Conservation (phyloP, 2,797 vertebrate genomes). For the Melanotaenia parkinsoni region DNA sequence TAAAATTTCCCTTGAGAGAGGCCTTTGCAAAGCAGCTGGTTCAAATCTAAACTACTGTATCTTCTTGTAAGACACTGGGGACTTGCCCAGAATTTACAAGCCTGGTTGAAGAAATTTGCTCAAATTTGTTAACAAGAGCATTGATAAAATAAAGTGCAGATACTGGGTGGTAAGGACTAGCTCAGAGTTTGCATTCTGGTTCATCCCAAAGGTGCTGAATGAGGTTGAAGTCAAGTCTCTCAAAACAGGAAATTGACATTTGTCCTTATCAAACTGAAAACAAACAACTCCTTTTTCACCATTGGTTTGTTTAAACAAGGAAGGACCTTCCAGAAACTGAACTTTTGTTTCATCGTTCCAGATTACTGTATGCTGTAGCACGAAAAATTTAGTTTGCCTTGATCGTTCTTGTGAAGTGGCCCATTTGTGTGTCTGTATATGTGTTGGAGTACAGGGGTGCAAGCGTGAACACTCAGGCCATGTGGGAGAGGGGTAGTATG, state of each 20-base stretch:
- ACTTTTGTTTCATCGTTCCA: conserved; percentile 13
- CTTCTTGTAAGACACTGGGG: not conserved
- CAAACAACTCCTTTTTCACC: not conserved
- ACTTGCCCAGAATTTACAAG: not conserved
- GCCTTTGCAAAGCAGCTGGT: not conserved
- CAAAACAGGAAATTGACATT: not conserved
- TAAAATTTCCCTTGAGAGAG: not conserved
- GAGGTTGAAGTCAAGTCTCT: conserved; percentile 2
- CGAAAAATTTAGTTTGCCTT: conserved; percentile 49
- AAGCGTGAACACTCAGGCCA: conserved; percentile 40
- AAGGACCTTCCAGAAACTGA: not conserved
- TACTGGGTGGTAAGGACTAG: conserved; percentile 6
- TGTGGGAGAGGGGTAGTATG: conserved; percentile 38
- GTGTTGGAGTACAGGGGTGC: conserved; percentile 16
- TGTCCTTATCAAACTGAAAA: not conserved
- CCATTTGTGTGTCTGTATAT: conserved; percentile 24
- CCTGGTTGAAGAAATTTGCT: conserved; percentile 4
- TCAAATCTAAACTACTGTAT: not conserved
- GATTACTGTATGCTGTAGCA: not conserved
- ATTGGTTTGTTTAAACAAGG: not conserved
- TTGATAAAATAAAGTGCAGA: not conserved
- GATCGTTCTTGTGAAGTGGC: conserved; percentile 39
- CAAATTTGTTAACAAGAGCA: conserved; percentile 7
- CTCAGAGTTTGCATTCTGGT: conserved; percentile 1
- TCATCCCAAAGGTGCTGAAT: conserved; percentile 4